A percentile compares a stretch with the other conserved stretches of the same genome.
Evolutionary conservation across 2,113 vertebrate genomes (phyloP).

Genomic region (Xiphophorus hellerii): DNA sequence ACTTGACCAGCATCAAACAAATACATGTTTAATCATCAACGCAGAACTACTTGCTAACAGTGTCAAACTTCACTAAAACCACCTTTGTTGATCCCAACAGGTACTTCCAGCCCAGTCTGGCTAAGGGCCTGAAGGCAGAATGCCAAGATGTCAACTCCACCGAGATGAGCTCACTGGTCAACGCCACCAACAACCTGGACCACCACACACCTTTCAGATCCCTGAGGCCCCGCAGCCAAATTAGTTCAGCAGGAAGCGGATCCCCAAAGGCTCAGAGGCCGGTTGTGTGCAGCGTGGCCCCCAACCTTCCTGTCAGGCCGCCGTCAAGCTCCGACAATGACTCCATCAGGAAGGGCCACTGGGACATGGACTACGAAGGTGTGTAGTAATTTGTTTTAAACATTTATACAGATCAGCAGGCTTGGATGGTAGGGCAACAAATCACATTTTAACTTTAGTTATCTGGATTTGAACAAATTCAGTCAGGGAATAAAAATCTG

Average conservation of each 20-base stretch:
- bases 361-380: slow-evolving; percentile 93
- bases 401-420: neutral
- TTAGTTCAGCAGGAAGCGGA: slow-evolving; percentile 62
- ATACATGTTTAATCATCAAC: neutral
- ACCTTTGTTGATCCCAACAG: slow-evolving; percentile 25
- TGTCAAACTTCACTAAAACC: neutral
- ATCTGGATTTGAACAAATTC: no score
- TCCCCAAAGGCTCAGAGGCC: slow-evolving; percentile 80
- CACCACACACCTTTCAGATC: slow-evolving; percentile 79
- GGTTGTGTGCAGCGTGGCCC: slow-evolving; percentile 94
- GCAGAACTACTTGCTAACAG: neutral
- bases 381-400: neutral
- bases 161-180: slow-evolving; percentile 83
- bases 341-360: slow-evolving; percentile 88
- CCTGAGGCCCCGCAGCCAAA: slow-evolving; percentile 71
- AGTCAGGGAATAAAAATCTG: no score
- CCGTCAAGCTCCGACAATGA: slow-evolving; percentile 87
- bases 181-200: slow-evolving; percentile 80
- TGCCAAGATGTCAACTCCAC: slow-evolving; percentile 78
- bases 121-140: slow-evolving; percentile 84
- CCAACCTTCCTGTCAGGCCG: slow-evolving; percentile 85
- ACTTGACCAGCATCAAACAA: neutral
- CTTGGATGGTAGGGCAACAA: no score
- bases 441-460: no score
- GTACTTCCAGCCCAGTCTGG: slow-evolving; percentile 82